Evolutionary conservation across 2,797 vertebrate genomes (phyloP), one percentile per base, ranked within the genome.

Genomic region (Leucoraja ocellata): DNA sequence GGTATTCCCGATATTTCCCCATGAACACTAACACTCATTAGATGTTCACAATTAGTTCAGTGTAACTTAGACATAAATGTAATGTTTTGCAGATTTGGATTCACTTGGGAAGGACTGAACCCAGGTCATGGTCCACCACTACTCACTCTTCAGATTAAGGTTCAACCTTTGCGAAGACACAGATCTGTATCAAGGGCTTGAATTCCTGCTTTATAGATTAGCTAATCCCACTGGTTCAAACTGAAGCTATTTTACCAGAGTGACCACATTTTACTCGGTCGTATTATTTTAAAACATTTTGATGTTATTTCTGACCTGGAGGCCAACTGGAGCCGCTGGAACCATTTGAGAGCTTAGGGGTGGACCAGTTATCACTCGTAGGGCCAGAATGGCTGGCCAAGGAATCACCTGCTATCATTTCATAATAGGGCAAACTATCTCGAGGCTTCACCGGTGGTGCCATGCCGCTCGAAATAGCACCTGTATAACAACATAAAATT

Each of bases 271-370:
- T 28, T 58, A 83, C 4, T 21, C 23, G 28, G 23, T 83, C 23
- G 4, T 28, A 18, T 23, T 36, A 36, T 36, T 88, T 21, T 28
- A 77, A n/a, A 90, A n/a, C 77, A 13, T 95, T 36, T n/a, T 18
- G 0, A 86, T 65, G 61, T 65, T 65, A 18, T 23, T 5, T 88
- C 84, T 32, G 16, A 99, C 99, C 99, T 98, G 98, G 99, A 95
- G 99, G 99, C 98, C 98, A 99, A 96, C 98, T 99, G 95, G 98
- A 97, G 23, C 97, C 97, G 95, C 97, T 97, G 94, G 98, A 97
- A 97, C 98, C 98, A 95, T 96, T 97, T 95, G 97, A 97, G 28
- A 98, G 97, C 96, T 99, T 99, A 95, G 96, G 71, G 23, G 90
- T 92, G 90, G 90, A 96, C 99, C 99, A 99, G 96, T 97, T 98